Conservation (phyloP, 1,140 invertebrate genomes). For the Lepidurus packardi region DNA sequence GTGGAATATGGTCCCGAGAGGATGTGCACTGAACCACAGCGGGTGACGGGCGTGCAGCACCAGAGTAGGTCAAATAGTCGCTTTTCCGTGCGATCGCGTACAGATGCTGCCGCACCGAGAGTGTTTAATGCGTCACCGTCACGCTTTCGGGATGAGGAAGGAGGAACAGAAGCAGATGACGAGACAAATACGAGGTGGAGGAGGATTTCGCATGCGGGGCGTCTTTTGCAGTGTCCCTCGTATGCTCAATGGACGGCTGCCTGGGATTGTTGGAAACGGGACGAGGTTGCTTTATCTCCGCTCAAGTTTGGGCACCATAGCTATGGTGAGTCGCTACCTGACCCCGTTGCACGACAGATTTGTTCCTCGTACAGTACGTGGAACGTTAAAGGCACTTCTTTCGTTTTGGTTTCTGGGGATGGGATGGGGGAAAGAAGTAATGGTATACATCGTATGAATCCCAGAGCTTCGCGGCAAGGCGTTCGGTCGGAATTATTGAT, state of each 20-base stretch:
- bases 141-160: background rate
- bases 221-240: background rate
- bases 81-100: background rate
- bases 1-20: background rate
- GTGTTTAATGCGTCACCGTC: background rate
- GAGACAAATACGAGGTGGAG: background rate
- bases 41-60: background rate
- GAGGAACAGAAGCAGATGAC: background rate
- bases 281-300: background rate
- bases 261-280: conserved; percentile 2
- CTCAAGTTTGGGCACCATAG: background rate
- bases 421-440: too few relatives aligned
- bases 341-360: too few relatives aligned
- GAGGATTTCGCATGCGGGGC: background rate
- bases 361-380: too few relatives aligned
- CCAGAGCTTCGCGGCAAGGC: too few relatives aligned
- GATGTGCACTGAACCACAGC: background rate
- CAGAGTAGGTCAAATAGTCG: conserved; percentile 10
- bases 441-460: too few relatives aligned
- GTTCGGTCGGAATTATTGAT: too few relatives aligned
- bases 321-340: background rate
- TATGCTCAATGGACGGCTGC: background rate
- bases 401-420: too few relatives aligned
- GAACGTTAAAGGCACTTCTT: too few relatives aligned
- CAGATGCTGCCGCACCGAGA: background rate